Conservation (phyloP, 2,888 invertebrate genomes). For the Macrosoma leucophasiata region DNA sequence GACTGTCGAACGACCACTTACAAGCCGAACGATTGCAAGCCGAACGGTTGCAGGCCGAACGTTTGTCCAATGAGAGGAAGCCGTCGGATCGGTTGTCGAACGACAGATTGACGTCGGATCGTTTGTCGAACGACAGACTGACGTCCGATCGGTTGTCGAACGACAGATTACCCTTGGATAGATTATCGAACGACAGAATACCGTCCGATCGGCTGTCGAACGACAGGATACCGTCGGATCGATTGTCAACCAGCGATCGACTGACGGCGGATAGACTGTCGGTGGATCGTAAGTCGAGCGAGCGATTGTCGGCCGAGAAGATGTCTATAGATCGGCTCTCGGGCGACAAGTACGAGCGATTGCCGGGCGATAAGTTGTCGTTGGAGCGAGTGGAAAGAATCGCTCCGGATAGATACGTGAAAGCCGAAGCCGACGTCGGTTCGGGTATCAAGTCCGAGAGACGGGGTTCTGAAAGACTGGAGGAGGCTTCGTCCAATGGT, state of each 20-base stretch:
- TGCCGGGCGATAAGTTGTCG: conserved; percentile 36
- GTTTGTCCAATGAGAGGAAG: conserved; percentile 27
- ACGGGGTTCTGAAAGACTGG: conserved; percentile 49
- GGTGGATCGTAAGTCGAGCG: conserved; percentile 36
- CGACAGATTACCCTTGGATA: no score
- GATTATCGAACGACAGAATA: conserved; percentile 23
- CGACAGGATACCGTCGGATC: conserved; percentile 24
- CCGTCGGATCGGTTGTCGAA: conserved; percentile 27
- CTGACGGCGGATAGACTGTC: conserved; percentile 31
- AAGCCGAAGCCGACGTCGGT: conserved; percentile 64
- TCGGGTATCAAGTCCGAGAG: conserved; percentile 51
- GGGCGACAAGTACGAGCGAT: conserved; percentile 39
- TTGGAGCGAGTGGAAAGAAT: conserved; percentile 33
- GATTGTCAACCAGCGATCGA: conserved; percentile 30
- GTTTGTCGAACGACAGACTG: conserved; percentile 11
- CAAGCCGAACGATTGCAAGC: conserved; percentile 30
- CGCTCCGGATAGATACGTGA: conserved; percentile 38
- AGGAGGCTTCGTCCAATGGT: conserved; percentile 55
- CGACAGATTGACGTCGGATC: conserved; percentile 3
- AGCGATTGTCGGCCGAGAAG: conserved; percentile 32
- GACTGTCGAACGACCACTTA: conserved; percentile 18
- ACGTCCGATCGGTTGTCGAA: conserved; percentile 9
- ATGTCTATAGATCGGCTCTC: conserved; percentile 30
- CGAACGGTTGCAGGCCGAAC: conserved; percentile 35
- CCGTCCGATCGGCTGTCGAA: conserved; percentile 29